Evolutionary conservation across 2,113 vertebrate species (phyloP).

Genomic region (Carollia perspicillata): DNA sequence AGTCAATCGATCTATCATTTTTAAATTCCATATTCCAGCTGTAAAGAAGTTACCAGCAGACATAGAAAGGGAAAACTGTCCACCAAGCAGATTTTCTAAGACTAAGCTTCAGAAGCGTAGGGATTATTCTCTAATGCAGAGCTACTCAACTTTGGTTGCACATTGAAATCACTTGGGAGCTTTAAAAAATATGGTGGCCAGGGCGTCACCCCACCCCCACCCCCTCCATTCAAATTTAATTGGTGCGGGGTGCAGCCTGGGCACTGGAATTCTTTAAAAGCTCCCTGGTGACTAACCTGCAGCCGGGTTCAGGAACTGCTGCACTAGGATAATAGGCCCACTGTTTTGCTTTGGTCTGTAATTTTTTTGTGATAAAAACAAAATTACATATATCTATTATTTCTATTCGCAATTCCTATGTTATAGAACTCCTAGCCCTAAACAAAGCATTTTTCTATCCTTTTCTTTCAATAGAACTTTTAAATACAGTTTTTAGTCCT

Average conservation of each 20-base stretch:
- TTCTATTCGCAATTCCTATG: background rate
- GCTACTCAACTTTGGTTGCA: background rate
- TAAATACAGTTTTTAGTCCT: background rate
- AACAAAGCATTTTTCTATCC: background rate
- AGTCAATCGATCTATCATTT: background rate
- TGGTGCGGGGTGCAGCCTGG: background rate
- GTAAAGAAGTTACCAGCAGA: background rate
- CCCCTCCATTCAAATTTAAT: background rate
- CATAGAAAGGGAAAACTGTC: background rate
- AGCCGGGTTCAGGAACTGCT: background rate
- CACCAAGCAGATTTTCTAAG: background rate
- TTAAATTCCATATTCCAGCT: background rate
- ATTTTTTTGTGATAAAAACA: constrained; percentile 28
- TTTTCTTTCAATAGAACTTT: background rate
- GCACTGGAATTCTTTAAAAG: constrained; percentile 19
- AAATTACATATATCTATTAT: background rate
- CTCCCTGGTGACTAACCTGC: background rate
- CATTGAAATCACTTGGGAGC: background rate
- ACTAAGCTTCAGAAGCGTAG: background rate
- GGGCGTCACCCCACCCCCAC: background rate
- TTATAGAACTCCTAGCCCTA: background rate
- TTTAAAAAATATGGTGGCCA: constrained; percentile 5
- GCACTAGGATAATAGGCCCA: background rate
- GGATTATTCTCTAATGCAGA: background rate
- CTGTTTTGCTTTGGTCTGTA: background rate